Conservation (phyloP, 2,113 vertebrate species). For the Motacilla alba region DNA sequence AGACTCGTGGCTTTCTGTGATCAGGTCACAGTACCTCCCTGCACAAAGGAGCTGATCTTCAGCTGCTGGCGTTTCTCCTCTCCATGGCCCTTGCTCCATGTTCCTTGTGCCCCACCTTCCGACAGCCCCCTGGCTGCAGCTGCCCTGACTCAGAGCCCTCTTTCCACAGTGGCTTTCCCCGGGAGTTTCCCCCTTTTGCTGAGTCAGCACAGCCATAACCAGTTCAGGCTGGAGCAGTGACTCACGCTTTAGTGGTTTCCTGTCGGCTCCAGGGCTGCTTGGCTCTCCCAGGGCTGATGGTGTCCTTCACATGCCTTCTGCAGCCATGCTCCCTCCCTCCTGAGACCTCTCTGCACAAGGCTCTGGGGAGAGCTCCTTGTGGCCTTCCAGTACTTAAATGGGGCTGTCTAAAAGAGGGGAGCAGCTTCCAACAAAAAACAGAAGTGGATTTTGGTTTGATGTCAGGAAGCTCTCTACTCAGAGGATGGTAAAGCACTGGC, state of each 20-base stretch:
- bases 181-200: constrained; percentile 10
- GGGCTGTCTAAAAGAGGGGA: not conserved
- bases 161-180: not conserved
- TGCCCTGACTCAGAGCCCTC: constrained; percentile 26
- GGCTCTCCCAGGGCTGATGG: not conserved
- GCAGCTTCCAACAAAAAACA: not conserved
- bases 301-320: not conserved
- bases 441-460: not conserved
- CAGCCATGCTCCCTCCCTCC: not conserved
- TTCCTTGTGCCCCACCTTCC: not conserved
- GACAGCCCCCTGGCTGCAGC: not conserved
- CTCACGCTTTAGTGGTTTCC: constrained; percentile 51
- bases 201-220: constrained; percentile 62
- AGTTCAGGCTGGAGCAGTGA: constrained; percentile 58
- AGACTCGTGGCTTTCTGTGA: not conserved
- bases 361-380: not conserved
- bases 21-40: not conserved
- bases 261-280: not conserved
- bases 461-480: not conserved
- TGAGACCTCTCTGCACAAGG: not conserved
- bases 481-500: no score
- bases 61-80: accelerated
- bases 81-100: not conserved
- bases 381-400: not conserved
- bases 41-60: not conserved